Evolutionary conservation across 2,113 vertebrate genomes (phyloP).

Genomic region (Gorilla gorilla): DNA sequence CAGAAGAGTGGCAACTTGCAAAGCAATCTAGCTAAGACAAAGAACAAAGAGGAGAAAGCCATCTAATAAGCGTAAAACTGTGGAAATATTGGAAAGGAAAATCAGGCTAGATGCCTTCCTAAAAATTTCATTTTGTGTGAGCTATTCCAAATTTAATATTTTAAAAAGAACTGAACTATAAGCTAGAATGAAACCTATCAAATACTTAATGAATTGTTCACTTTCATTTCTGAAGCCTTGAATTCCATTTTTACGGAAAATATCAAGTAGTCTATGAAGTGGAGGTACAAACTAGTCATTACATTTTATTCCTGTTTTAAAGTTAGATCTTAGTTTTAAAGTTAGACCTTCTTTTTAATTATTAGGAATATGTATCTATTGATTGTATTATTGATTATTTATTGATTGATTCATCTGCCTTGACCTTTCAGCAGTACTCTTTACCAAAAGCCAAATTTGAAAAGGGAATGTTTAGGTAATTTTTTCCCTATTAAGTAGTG

Average conservation of each 20-base stretch:
- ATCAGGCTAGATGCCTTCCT: neutral
- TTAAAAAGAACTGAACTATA: neutral
- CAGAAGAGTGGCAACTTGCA: neutral
- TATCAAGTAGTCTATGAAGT: neutral
- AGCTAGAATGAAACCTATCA: neutral
- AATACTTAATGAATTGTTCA: neutral
- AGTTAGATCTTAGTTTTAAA: neutral
- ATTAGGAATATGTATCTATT: neutral
- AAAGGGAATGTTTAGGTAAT: neutral
- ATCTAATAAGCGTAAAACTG: neutral
- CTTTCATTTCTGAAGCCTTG: neutral
- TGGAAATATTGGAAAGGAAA: neutral
- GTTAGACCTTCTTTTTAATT: neutral
- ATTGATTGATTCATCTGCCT: neutral
- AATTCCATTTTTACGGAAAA: neutral
- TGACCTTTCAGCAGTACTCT: neutral
- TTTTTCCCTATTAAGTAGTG: neutral
- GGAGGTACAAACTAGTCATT: neutral
- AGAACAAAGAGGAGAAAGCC: neutral
- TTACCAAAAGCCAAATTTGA: neutral
- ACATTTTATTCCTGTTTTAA: neutral
- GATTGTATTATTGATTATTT: neutral
- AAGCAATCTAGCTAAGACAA: neutral
- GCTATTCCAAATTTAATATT: neutral
- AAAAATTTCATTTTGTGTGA: neutral